These are phyloP conservation scores for Sphaerophoria taeniata DNA, from an alignment of 2,888 invertebrate species.

Conservation along the genomic window DNA sequence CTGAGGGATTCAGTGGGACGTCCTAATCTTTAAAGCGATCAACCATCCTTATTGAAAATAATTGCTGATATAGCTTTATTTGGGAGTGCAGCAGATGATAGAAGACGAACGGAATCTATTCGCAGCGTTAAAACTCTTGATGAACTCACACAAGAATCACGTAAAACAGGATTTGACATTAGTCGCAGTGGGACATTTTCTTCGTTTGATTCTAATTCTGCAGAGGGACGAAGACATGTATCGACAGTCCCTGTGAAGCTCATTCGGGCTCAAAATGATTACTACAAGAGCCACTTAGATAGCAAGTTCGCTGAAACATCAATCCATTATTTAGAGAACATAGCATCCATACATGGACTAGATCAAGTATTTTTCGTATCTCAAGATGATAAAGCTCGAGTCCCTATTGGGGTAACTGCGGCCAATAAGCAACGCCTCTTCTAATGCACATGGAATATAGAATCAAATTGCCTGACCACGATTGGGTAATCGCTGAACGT, in stretches of 20 bases:
- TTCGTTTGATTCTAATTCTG: too few relatives aligned
- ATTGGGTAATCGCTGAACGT: too few relatives aligned
- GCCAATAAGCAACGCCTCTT: too few relatives aligned
- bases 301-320: conserved; percentile 48
- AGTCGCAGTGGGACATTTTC: too few relatives aligned
- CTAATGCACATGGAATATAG: too few relatives aligned
- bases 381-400: too few relatives aligned
- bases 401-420: too few relatives aligned
- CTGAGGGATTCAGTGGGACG: too few relatives aligned
- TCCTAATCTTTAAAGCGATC: conserved; percentile 8
- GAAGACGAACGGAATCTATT: conserved; percentile 27
- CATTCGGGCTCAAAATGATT: conserved; percentile 32
- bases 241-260: too few relatives aligned
- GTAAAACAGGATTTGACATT: conserved; percentile 3
- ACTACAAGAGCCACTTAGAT: conserved; percentile 47
- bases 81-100: conserved; percentile 40
- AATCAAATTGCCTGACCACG: too few relatives aligned
- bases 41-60: conserved; percentile 21
- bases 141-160: conserved; percentile 20
- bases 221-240: too few relatives aligned
- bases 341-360: conserved; percentile 43
- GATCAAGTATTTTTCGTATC: background rate
- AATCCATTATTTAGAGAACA: conserved; percentile 15
- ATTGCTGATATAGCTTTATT: conserved; percentile 41
- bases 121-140: conserved; percentile 34